Conservation (phyloP, 2,797 vertebrate genomes). For the Rhinophrynus dorsalis region DNA sequence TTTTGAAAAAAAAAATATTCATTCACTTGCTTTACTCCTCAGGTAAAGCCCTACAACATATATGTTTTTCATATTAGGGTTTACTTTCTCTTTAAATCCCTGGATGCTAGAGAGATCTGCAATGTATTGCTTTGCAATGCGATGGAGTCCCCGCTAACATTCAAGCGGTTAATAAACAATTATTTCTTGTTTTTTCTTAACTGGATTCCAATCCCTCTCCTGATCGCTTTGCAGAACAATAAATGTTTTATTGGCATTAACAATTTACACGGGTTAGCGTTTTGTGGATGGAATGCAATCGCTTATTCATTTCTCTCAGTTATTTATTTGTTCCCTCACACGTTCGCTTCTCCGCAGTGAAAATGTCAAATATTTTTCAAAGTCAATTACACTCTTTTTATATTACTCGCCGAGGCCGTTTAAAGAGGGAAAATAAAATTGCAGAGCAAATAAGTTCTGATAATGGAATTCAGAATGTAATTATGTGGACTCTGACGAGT, state of each 20-base stretch:
- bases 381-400: conserved; percentile 46
- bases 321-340: conserved; percentile 39
- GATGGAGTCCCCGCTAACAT: no score
- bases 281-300: conserved; percentile 27
- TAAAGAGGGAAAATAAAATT: conserved; percentile 41
- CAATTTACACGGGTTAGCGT: conserved; percentile 31
- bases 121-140: no score
- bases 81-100: no score
- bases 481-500: conserved; percentile 37
- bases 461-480: conserved; percentile 46
- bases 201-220: neutral
- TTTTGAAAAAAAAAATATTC: no score
- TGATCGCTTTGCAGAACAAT: conserved; percentile 5
- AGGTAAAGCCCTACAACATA: no score
- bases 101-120: no score
- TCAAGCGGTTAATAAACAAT: no score
- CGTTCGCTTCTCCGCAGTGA: conserved; percentile 21
- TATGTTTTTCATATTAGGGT: no score
- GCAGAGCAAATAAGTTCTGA: conserved; percentile 36
- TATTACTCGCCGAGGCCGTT: conserved; percentile 18
- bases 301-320: conserved; percentile 32
- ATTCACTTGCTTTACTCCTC: no score
- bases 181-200: neutral
- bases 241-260: conserved; percentile 41
- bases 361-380: conserved; percentile 47